Percentiles rank a stretch among this genome's conserved stretches.
phyloP scores from a whole-genome alignment of 1,140 invertebrate species.

The Tetraneura akinire region DNA sequence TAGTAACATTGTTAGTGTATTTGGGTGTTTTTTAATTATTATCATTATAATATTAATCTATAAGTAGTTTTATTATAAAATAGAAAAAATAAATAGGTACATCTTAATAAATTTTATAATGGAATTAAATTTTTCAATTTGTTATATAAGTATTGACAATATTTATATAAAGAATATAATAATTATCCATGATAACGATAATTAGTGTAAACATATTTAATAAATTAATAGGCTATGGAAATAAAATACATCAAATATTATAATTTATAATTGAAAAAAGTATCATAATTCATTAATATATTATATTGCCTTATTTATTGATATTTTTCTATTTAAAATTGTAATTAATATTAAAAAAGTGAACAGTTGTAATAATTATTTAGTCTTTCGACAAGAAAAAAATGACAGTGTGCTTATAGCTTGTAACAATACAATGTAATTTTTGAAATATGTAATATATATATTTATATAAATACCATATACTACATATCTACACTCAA shows the following conservation, averaged over 20 bases:
- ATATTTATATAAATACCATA: not conserved
- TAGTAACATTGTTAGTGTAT: no score
- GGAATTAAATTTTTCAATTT: not conserved
- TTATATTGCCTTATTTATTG: conserved; percentile 16
- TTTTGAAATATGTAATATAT: not conserved
- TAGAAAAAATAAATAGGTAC: not conserved
- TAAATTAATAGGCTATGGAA: not conserved
- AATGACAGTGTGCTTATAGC: conserved; percentile 16
- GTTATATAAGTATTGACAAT: not conserved
- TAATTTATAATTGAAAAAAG: conserved; percentile 8
- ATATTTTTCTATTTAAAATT: not conserved
- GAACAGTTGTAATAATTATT: conserved; percentile 27
- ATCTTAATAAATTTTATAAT: not conserved
- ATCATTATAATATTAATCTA: no score
- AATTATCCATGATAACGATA: no score
- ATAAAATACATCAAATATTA: not conserved
- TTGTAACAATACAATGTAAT: conserved; percentile 26
- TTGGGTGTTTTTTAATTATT: no score
- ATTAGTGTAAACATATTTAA: not conserved
- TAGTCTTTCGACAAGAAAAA: not conserved
- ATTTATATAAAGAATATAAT: not conserved
- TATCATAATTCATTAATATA: conserved; percentile 14
- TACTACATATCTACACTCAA: no score
- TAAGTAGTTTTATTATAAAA: no score
- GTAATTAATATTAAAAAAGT: conserved; percentile 31